Conservation (phyloP, 1,140 invertebrate species). For the Parasteatoda tepidariorum region DNA sequence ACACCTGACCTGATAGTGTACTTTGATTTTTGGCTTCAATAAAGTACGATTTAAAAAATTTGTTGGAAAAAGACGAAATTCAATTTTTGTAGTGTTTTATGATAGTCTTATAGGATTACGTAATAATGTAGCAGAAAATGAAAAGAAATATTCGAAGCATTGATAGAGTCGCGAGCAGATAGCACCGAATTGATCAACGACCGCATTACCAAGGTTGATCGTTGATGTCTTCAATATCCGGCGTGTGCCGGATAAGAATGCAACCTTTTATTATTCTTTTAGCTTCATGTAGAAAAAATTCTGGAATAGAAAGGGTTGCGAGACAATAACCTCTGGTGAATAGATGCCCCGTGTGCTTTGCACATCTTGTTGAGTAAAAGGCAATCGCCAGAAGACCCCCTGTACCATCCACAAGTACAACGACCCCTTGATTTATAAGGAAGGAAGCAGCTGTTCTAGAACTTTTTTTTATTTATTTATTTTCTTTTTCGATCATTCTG, state of each 20-base stretch:
- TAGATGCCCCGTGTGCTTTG: constrained; percentile 6
- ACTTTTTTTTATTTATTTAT: not conserved
- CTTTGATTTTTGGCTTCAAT: no score
- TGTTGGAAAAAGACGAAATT: no score
- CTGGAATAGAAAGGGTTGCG: constrained; percentile 10
- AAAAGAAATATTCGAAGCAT: no score
- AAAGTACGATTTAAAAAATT: no score
- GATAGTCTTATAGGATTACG: no score
- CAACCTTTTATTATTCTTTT: constrained; percentile 15
- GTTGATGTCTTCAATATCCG: constrained; percentile 9
- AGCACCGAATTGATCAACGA: no score
- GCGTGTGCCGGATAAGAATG: constrained; percentile 5
- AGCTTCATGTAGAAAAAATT: not conserved
- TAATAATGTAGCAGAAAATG: no score
- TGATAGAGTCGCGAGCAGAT: no score
- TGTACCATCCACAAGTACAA: constrained; percentile 9
- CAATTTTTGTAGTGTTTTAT: no score
- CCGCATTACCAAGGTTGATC: not conserved
- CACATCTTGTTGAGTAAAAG: constrained; percentile 35
- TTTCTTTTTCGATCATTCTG: not conserved
- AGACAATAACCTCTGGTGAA: constrained; percentile 34
- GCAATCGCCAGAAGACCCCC: constrained; percentile 42
- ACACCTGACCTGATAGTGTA: no score
- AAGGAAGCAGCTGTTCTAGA: constrained; percentile 38
- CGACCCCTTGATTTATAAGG: constrained; percentile 20